Base-by-base conservation (phyloP, 2,888 invertebrate genomes). In the Cyclophora punctaria region DNA sequence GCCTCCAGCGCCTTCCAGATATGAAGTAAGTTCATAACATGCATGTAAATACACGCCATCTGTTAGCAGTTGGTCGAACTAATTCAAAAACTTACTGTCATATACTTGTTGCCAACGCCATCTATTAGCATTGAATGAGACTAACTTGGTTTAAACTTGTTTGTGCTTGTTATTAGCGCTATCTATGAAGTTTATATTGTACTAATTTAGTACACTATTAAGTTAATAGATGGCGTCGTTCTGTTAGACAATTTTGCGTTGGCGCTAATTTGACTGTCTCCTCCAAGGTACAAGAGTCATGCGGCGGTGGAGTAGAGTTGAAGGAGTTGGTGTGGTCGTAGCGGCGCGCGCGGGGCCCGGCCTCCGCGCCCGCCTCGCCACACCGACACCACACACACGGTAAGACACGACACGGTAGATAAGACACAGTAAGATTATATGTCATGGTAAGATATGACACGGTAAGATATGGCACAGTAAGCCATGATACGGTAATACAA, bases 1-100 rank as follows among this genome's bases (percentile, higher is more conserved):
- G 45, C 94, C 94, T 1, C 90, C 92, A 20, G 90, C 91, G 1
- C 90, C 91, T 58, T 68, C 78, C 0, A 72, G 81, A 75, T 84
- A 81, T 44, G 84, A 85, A 71, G 84, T 84, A 5, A 47, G 55
- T 45, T 34, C 41, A 20, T 7, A 41, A 42, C 42, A 7, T 41
- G 41, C 5, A 5, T 43, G 5, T 20, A 41, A 2, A 5, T 41
- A 41, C 3, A 41, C 20, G 20, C n/a, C 3, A 7, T 4, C 41
- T 41, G 41, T n/a, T 7, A 5, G 41, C 6, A 3, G 3, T 3
- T 6, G 41, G 6, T 3, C 6, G 6, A 6, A 6, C 6, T 41
- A 41, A 5, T n/a, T 3, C 6, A 41, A 41, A 7, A 4, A n/a
- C n/a, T 6, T 41, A 6, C 6, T 7, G 41, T 41, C 3, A 7